Conservation (phyloP, 1,140 invertebrate species). For the Melipona quadrifasciata region DNA sequence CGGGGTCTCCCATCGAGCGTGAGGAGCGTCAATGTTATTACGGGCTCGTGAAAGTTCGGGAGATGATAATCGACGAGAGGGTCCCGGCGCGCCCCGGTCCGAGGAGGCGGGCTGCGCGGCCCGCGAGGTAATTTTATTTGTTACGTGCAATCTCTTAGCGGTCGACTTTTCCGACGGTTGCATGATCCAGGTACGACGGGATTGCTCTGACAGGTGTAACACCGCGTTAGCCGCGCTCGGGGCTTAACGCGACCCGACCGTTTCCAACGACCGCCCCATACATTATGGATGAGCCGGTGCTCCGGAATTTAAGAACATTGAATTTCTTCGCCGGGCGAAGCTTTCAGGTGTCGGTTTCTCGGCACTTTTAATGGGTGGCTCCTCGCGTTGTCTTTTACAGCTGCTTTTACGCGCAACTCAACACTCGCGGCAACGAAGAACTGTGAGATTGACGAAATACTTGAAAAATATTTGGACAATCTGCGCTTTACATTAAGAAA, state of each 20-base stretch:
- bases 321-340: not conserved
- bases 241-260: slow-evolving; percentile 43
- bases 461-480: too few relatives aligned
- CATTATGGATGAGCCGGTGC: slow-evolving; percentile 42
- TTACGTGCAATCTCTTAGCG: slow-evolving; percentile 71
- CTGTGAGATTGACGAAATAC: too few relatives aligned
- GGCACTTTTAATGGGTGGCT: not conserved
- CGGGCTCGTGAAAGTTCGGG: not conserved
- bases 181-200: slow-evolving; percentile 70
- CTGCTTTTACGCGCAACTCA: not conserved
- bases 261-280: not conserved
- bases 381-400: not conserved
- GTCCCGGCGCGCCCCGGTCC: not conserved
- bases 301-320: slow-evolving; percentile 1
- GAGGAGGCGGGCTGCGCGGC: slow-evolving; percentile 39
- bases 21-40: slow-evolving; percentile 33
- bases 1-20: not conserved
- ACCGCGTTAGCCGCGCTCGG: slow-evolving; percentile 60
- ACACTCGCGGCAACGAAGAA: too few relatives aligned
- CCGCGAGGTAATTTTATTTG: slow-evolving; percentile 68
- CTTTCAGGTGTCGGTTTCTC: not conserved
- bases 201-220: slow-evolving; percentile 74
- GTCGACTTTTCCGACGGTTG: slow-evolving; percentile 66
- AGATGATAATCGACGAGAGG: slow-evolving; percentile 56
- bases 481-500: too few relatives aligned